Percentiles rank a stretch among this genome's conserved stretches.
phyloP scores from a whole-genome alignment of 2,888 invertebrate genomes.

The Caradrina clavipalpis region DNA sequence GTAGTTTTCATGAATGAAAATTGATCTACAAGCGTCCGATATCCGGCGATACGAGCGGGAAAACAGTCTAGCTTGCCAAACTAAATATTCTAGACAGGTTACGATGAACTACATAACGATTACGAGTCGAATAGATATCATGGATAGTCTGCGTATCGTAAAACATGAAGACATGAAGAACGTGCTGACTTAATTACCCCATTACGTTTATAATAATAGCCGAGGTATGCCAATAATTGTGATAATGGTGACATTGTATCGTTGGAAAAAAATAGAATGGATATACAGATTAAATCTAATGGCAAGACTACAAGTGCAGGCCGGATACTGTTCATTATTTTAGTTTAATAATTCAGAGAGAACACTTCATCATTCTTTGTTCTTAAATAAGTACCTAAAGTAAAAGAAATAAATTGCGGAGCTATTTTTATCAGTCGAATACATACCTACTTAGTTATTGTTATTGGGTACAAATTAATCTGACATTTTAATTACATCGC shows the following conservation, averaged over 20 bases:
- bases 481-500: conserved; percentile 26
- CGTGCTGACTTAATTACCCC: neutral
- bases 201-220: neutral
- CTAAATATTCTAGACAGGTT: conserved; percentile 16
- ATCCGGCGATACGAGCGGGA: neutral
- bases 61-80: conserved; percentile 9
- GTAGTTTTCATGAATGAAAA: conserved; percentile 1
- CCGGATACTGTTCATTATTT: neutral
- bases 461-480: conserved; percentile 12
- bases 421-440: neutral
- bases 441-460: neutral
- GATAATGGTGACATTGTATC: neutral
- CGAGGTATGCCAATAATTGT: neutral
- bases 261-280: neutral
- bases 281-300: neutral
- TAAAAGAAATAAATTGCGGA: neutral
- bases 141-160: neutral
- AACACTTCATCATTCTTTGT: no score
- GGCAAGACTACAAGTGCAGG: neutral
- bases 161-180: neutral
- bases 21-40: neutral
- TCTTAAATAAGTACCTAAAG: neutral
- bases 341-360: neutral
- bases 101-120: conserved; percentile 2
- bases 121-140: conserved; percentile 3